phyloP scores from a whole-genome alignment of 2,113 vertebrate species.

The Malaclemys terrapin region DNA sequence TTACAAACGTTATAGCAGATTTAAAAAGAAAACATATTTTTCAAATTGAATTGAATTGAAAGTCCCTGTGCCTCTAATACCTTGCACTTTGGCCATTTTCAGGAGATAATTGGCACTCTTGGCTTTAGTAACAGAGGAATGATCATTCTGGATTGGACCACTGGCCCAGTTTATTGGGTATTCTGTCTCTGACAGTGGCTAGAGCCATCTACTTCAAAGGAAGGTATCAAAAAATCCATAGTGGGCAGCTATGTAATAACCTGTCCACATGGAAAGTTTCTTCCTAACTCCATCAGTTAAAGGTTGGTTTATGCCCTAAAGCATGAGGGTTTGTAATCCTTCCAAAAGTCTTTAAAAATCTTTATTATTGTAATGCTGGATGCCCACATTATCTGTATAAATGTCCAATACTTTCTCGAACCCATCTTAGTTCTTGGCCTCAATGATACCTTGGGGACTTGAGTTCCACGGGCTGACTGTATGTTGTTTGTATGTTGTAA shows the following conservation, averaged over 20 bases:
- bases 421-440: slow-evolving; percentile 49
- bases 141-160: not conserved
- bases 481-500: slow-evolving; percentile 35
- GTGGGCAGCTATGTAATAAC: not conserved
- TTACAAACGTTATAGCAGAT: not conserved
- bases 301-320: not conserved
- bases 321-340: slow-evolving; percentile 7
- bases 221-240: not conserved
- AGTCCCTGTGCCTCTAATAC: not conserved
- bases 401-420: not conserved
- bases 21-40: not conserved
- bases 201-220: slow-evolving; percentile 31
- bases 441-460: slow-evolving; percentile 51
- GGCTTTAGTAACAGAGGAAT: slow-evolving; percentile 27
- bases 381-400: not conserved
- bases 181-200: not conserved
- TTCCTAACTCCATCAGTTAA: not conserved
- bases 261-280: not conserved
- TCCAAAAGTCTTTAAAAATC: slow-evolving; percentile 33
- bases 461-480: slow-evolving; percentile 15
- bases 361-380: not conserved
- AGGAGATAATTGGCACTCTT: slow-evolving; percentile 17
- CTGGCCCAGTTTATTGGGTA: slow-evolving; percentile 18
- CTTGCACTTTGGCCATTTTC: slow-evolving; percentile 24
- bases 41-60: not conserved